Base-by-base conservation (phyloP, 2,888 invertebrate species). In the Serripes groenlandicus region DNA sequence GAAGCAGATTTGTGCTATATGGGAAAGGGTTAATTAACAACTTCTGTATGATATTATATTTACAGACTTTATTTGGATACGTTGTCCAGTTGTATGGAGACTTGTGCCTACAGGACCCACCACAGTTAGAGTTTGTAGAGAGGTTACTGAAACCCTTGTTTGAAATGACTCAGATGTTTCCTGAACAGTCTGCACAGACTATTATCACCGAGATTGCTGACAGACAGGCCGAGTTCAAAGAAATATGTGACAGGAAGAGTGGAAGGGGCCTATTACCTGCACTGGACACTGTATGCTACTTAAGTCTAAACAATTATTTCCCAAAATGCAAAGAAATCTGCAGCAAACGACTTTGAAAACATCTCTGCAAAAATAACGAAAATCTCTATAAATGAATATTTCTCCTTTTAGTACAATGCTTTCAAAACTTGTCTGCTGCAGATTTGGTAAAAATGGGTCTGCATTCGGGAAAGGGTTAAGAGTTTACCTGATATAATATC, bases 51-150 rank as follows among this genome's bases (percentile, higher is more conserved):
- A n/a, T n/a, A n/a, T n/a, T n/a, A n/a, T 23, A 21, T 72, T 37
- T 73, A 9, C 92, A 94, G 73, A 95, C 96, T 89, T 94, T 99
- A 0, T 98, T 97, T 93, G 96, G 96, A 0, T 97, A 97, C 92
- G 94, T 98, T 86, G 93, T 98, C 37, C 97, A 98, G 93, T 96
- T 97, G 92, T 95, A 97, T 9, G 96, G 97, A 90, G 97, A 97
- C 90, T 92, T 96, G 76, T 96, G 90, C 7, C 60, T 91, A 18
- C 96, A 89, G 76, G 89, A 87, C 37, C 90, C 91, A 0, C 90
- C 92, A 35, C 86, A 91, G 69, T 62, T 91, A 15, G 80, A 77
- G n/a, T 87, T 92, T 56, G 83, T 94, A 5, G 93, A 94, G 75
- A 93, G 94, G 87, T 90, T 96, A 32, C 94, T 95, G 18, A 95